These are phyloP conservation scores for Nyctalus aviator DNA, from an alignment of 2,797 vertebrate species.

Conservation along the genomic window DNA sequence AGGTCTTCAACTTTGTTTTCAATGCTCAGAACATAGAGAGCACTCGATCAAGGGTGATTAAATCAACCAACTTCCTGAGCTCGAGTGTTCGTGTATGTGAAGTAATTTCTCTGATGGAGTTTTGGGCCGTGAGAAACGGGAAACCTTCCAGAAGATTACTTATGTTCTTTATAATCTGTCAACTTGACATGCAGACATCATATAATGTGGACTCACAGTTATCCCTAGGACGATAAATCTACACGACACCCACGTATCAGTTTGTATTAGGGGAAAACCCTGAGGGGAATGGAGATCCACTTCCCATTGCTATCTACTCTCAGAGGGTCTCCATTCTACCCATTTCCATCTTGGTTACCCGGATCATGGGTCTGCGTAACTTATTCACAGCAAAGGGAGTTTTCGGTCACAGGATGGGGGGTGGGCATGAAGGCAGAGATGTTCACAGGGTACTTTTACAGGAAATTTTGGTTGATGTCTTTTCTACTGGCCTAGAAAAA, in stretches of 20 bases:
- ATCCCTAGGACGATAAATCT: not conserved
- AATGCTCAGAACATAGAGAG: not conserved
- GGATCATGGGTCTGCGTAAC: not conserved
- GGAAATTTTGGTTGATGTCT: slow-evolving; percentile 51
- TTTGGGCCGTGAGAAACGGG: not conserved
- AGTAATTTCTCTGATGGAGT: not conserved
- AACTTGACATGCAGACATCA: not conserved
- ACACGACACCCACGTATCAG: not conserved
- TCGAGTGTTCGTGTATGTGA: not conserved
- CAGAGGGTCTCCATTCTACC: not conserved
- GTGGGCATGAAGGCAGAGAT: not conserved
- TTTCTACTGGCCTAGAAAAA: slow-evolving; percentile 21
- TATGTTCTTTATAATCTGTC: not conserved
- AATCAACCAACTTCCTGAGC: not conserved
- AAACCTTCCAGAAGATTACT: not conserved
- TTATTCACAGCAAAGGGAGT: not conserved
- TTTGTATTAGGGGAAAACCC: not conserved
- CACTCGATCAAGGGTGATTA: not conserved
- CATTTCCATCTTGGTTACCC: not conserved
- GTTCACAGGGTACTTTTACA: not conserved
- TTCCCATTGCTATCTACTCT: not conserved
- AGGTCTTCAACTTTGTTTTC: not conserved
- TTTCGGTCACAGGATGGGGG: not conserved
- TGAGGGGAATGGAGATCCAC: not conserved
- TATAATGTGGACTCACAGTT: not conserved